Percentiles rank a stretch among this genome's conserved stretches.
These are phyloP conservation scores for Phrynocephalus guinanensis DNA, from an alignment of 2,797 vertebrate genomes.

Conservation along the genomic window DNA sequence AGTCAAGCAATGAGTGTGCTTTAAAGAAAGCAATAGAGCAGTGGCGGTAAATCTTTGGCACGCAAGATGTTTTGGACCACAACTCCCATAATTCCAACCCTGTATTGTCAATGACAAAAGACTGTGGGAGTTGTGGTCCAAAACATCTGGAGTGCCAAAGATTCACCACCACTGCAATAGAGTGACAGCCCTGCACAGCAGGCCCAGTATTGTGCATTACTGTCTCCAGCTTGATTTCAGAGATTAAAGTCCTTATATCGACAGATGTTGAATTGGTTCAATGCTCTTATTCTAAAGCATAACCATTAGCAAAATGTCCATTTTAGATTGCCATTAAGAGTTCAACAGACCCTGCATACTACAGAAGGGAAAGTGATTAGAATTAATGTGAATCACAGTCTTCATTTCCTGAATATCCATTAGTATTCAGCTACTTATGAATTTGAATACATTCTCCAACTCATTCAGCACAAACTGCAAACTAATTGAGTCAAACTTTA, in stretches of 20 bases:
- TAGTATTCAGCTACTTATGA: constrained; percentile 34
- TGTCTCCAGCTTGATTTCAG: not conserved
- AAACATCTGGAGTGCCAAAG: too few relatives aligned
- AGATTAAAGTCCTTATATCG: not conserved
- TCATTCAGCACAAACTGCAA: constrained; percentile 30
- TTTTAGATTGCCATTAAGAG: not conserved
- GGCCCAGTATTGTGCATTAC: too few relatives aligned
- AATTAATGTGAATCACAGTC: constrained; percentile 30
- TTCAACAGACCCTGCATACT: not conserved
- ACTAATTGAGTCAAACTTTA: constrained; percentile 37
- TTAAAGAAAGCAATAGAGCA: too few relatives aligned
- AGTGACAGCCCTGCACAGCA: too few relatives aligned
- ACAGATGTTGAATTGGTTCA: not conserved
- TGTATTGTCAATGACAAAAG: too few relatives aligned
- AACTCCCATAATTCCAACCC: too few relatives aligned
- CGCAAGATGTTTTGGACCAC: too few relatives aligned
- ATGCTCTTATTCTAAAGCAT: not conserved
- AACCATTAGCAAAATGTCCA: too few relatives aligned
- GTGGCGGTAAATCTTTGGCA: too few relatives aligned
- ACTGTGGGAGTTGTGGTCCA: too few relatives aligned
- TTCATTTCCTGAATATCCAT: constrained; percentile 17
- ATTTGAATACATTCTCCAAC: constrained; percentile 29
- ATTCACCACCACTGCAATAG: too few relatives aligned
- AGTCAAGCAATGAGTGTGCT: too few relatives aligned
- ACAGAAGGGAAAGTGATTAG: not conserved